Evolutionary conservation across 2,113 vertebrate species (phyloP), one percentile per base, ranked within the genome.

Genomic region (Phasianus colchicus): DNA sequence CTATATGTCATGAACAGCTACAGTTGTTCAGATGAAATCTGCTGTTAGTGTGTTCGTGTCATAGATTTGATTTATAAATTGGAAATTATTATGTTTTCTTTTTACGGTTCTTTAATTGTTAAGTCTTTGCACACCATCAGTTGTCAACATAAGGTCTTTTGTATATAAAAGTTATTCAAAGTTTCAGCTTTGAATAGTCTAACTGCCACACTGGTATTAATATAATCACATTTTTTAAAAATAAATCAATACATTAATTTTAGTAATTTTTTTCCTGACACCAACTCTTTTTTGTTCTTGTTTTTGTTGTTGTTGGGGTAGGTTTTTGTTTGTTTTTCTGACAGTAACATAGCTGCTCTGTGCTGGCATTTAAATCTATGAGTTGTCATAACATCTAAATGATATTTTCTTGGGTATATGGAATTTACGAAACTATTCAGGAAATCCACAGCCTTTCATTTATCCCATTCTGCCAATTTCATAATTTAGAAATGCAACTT

Each of bases 261-360:
- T 20, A 65, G 64, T 38, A 30, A 40, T 21, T 50, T 78, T 61
- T 14, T 90, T 61, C 18, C 17, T 34, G 8, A 64, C 1, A 2
- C 3, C 14, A 43, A 30, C 2, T 20, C 25, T 27, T 52, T 52
- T 27, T 27, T 27, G 13, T 27, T 52, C 25, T 27, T 25, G 50
- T 13, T 52, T 52, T 52, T 15, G 47, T 48, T 27, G 50, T 5
- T 27, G 50, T 52, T 52, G 50, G 13, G 50, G 13, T 52, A 14
- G 17, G 0, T 0, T 0, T 43, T 60, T 61, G 5, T 30, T 43
- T 47, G 38, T 40, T 54, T 72, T 54, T 0, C 17, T 64, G 19
- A 32, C 40, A 78, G 7, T 40, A 58, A 32, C 8, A 10, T 19
- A 30, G 1, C 34, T 86, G 76, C 6, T 71, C 6, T 70, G 67